Base-by-base conservation (phyloP, 2,797 vertebrate species). In the Borostomias antarcticus region DNA sequence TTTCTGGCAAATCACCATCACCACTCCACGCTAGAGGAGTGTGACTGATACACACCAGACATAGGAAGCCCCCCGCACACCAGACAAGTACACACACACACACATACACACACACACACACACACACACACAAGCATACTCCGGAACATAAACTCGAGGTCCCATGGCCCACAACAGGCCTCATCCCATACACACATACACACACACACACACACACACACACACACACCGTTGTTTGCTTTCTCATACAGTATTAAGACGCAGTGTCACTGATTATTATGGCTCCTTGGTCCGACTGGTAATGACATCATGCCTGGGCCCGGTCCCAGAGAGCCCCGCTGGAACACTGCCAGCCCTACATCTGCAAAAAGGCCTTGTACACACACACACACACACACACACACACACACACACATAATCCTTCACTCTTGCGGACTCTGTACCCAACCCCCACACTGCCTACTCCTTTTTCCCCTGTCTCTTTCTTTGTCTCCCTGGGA, bases 261-360 rank as follows among this genome's bases (percentile, higher is more conserved):
- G 65, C 75, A 74, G 30, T 80, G 82, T 76, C 73, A 83, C 67
- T 69, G 75, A 82, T 75, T 58, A 73, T 29, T 73, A 76, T 21
- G 51, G 80, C 81, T 86, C 78, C 76, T 74, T 58, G 78, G 74
- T 73, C 77, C 72, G 79, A 45, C 74, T 86, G 80, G 81, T 74
- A 73, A 81, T 86, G 64, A 86, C 82, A 83, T 89, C 84, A 89
- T 83, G 64, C 66, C 69, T 72, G 77, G 79, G 62, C 69, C 67
- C 57, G 66, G 58, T 80, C 75, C 74, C 79, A 81, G 78, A 84
- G 70, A 74, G 75, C 74, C 64, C 68, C 68, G 60, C 78, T 78
- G 81, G 82, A 70, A 54, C 67, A 21, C 0, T 1, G 68, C 76
- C 87, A 83, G 56, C 4, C 74, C 74, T 76, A 59, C 73, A 79